A percentile compares a stretch with the other conserved stretches of the same genome.
Evolutionary conservation across 2,113 vertebrate species (phyloP).

Genomic region (Salvelinus sp.): DNA sequence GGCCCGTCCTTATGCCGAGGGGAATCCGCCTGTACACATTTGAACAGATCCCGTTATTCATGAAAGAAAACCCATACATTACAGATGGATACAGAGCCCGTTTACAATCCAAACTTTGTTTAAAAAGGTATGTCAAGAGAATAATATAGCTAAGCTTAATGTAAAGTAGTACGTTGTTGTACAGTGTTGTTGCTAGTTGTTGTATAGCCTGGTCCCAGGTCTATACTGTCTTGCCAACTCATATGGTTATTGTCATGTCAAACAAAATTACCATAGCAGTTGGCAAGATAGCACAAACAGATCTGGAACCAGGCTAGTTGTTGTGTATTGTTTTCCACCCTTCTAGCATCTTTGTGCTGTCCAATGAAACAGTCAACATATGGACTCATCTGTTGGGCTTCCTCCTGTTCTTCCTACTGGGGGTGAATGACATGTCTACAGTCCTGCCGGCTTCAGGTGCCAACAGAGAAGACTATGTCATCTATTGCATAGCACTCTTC

Average conservation of each 20-base stretch:
- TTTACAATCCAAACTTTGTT: conserved; percentile 89
- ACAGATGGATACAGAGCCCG: conserved; percentile 96
- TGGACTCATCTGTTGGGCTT: conserved; percentile 98
- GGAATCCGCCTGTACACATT: conserved; percentile 94
- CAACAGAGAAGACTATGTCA: conserved; percentile 91
- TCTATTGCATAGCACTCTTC: conserved; percentile 92
- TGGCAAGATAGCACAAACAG: no score
- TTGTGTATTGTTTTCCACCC: conserved; percentile 8
- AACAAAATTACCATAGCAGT: no score
- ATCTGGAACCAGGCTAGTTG: background rate
- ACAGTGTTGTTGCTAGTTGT: no score
- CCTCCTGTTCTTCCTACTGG: conserved; percentile 89
- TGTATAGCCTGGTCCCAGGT: no score
- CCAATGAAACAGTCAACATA: conserved; percentile 97
- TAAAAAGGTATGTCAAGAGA: conserved; percentile 82
- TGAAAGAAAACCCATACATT: conserved; percentile 97
- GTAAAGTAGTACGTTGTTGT: no score
- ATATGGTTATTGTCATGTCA: no score
- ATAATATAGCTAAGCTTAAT: no score
- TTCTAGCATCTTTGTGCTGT: conserved; percentile 90
- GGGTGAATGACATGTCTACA: conserved; percentile 86
- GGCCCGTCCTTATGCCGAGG: conserved; percentile 91
- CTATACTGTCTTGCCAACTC: no score
- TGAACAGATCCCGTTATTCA: conserved; percentile 92
- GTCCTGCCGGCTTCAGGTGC: conserved; percentile 88